Conservation (phyloP, 2,888 invertebrate genomes). For the Carcina quercana region DNA sequence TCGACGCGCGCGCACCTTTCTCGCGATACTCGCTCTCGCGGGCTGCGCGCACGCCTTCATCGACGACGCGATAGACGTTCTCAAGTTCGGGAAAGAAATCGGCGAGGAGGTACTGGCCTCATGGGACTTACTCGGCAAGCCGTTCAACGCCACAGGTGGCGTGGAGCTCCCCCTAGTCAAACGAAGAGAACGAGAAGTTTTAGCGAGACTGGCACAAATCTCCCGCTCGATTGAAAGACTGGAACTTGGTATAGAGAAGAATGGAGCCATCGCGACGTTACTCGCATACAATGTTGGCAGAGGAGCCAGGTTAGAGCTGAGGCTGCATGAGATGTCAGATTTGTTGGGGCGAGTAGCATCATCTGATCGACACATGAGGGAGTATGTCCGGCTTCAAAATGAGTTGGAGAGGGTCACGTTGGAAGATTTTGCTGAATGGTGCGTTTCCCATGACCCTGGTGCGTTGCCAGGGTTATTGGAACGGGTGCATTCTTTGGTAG, state of each 20-base stretch:
- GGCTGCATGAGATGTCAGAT: slow-evolving; percentile 77
- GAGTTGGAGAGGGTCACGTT: slow-evolving; percentile 78
- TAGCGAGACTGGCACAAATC: slow-evolving; percentile 56
- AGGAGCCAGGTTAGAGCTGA: slow-evolving; percentile 70
- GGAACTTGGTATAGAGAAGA: slow-evolving; percentile 43
- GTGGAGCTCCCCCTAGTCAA: slow-evolving; percentile 76
- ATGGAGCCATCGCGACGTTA: slow-evolving; percentile 34
- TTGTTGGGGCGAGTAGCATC: slow-evolving; percentile 74
- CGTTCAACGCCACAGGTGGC: slow-evolving; percentile 65
- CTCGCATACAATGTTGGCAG: slow-evolving; percentile 52
- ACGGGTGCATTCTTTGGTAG: slow-evolving; percentile 77
- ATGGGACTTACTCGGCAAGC: slow-evolving; percentile 77
- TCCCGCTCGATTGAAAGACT: slow-evolving; percentile 42
- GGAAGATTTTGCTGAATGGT: slow-evolving; percentile 80
- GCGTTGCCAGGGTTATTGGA: slow-evolving; percentile 80
- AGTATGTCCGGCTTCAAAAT: slow-evolving; percentile 67
- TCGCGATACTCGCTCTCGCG: slow-evolving; percentile 39
- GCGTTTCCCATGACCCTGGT: slow-evolving; percentile 78
- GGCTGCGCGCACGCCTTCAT: slow-evolving; percentile 52
- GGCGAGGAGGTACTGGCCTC: slow-evolving; percentile 74
- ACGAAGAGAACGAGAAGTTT: slow-evolving; percentile 75
- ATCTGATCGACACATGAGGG: slow-evolving; percentile 74
- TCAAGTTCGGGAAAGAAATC: slow-evolving; percentile 75
- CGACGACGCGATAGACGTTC: slow-evolving; percentile 76
- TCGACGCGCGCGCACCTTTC: slow-evolving; percentile 38